These are phyloP conservation scores for Leucophora obtusa DNA, from an alignment of 2,888 invertebrate species.

Conservation along the genomic window DNA sequence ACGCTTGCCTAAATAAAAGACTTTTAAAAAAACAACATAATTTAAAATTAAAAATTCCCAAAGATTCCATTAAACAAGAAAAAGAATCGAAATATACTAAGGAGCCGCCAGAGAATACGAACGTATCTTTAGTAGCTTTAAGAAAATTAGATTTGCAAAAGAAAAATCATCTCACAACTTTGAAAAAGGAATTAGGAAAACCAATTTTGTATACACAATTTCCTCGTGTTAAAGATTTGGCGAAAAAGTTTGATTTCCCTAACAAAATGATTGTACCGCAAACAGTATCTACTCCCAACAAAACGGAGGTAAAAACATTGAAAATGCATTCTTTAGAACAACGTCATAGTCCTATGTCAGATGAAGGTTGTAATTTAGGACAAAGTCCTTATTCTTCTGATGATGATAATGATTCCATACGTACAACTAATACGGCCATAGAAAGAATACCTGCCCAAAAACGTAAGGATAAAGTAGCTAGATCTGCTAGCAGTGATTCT, in stretches of 20 bases:
- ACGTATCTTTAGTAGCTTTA: conserved; percentile 56
- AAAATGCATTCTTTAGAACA: conserved; percentile 66
- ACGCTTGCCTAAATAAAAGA: conserved; percentile 18
- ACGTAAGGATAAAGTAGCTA: conserved; percentile 74
- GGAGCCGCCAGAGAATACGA: conserved; percentile 8
- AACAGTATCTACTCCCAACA: conserved; percentile 40
- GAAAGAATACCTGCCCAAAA: conserved; percentile 60
- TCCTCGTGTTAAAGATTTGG: conserved; percentile 68
- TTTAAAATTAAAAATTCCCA: conserved; percentile 60
- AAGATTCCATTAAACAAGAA: conserved; percentile 21
- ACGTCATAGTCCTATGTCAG: conserved; percentile 72
- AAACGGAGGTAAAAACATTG: conserved; percentile 45
- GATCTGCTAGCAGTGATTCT: conserved; percentile 78
- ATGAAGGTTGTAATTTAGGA: conserved; percentile 76
- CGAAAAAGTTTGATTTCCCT: conserved; percentile 69
- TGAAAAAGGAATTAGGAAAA: neutral
- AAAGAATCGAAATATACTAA: neutral
- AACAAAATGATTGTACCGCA: conserved; percentile 66
- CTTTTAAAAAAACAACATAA: conserved; percentile 55
- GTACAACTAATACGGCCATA: conserved; percentile 60
- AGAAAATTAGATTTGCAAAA: conserved; percentile 64
- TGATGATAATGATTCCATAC: conserved; percentile 66
- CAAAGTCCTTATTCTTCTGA: conserved; percentile 76
- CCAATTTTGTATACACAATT: conserved; percentile 20
- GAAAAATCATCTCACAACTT: conserved; percentile 30